Evolutionary conservation across 2,113 vertebrate species (phyloP), one percentile per base, ranked within the genome.

Genomic region (Columba livia): DNA sequence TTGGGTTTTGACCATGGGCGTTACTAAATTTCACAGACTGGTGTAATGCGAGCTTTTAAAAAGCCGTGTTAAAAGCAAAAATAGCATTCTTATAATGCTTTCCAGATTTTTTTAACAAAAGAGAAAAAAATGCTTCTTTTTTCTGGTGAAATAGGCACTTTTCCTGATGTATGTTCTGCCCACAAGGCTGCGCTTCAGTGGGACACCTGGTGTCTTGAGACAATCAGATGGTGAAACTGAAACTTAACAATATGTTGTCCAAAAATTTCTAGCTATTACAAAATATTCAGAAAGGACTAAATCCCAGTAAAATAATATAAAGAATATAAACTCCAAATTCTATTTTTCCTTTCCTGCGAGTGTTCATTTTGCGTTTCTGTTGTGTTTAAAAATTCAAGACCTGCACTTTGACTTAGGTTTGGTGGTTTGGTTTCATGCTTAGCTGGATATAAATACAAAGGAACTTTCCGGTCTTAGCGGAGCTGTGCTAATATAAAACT

Each of bases 1-100:
- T 2, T 26, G 2, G 10, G 21, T 19, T 44, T 64, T 17, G 48
- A 6, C 62, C 10, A 0, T 6, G 21, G 21, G 26, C 0, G 1
- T 48, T 58, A 32, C 3, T 65, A 61, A n/a, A 18, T 44, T 26
- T 69, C 34, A n/a, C 23, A 24, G 25, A 31, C 9, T 47, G 8
- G 7, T 64, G 36, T 79, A 15, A 65, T 6, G 9, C 9, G 6
- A 31, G 40, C 5, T 6, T 78, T 69, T 36, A 67, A 73, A 81
- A 83, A 62, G 20, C 12, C 20, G 5, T 1, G 2, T 54, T 51
- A 73, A 54, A 62, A 67, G 40, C 16, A 21, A 62, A 94, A 94
- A 48, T n/a, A n/a, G 2, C 15, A 58, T 42, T 32, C 13, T 74
- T 83, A 24, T 4, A 32, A 81, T 64, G 15, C 19, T 19, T 44